Percentiles rank a stretch among this genome's conserved stretches.
Evolutionary conservation across 2,113 vertebrate species (phyloP).

Genomic region (Oreotrochilus melanogaster): DNA sequence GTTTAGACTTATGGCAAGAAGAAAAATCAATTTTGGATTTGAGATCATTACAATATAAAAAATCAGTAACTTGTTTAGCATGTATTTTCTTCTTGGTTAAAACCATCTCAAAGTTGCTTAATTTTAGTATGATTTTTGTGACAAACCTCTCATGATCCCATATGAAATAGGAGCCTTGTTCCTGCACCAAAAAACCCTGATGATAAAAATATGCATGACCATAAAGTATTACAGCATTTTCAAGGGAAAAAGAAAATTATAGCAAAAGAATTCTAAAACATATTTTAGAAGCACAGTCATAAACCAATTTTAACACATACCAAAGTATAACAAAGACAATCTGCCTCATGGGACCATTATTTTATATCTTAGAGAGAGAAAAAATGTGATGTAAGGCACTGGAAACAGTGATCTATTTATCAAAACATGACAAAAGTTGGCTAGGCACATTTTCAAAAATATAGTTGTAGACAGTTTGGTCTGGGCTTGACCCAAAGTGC

Average conservation of each 20-base stretch:
- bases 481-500: not conserved
- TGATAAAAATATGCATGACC: not conserved
- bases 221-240: not conserved
- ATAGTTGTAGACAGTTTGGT: not conserved
- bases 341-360: not conserved
- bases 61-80: not conserved
- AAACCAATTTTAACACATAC: not conserved
- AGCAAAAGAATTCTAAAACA: not conserved
- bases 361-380: not conserved
- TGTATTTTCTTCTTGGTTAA: not conserved
- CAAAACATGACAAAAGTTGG: not conserved
- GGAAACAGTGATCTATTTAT: not conserved
- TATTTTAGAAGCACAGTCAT: not conserved
- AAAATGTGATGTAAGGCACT: not conserved
- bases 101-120: not conserved
- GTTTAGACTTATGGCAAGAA: fast-evolving
- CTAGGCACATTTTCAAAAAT: not conserved
- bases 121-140: not conserved
- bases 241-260: not conserved
- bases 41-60: not conserved
- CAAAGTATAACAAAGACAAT: not conserved
- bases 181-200: not conserved
- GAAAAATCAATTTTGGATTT: not conserved
- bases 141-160: not conserved
- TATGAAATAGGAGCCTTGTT: not conserved